These are phyloP conservation scores for Cybosia mesomella DNA, from an alignment of 2,888 invertebrate genomes.

Conservation along the genomic window DNA sequence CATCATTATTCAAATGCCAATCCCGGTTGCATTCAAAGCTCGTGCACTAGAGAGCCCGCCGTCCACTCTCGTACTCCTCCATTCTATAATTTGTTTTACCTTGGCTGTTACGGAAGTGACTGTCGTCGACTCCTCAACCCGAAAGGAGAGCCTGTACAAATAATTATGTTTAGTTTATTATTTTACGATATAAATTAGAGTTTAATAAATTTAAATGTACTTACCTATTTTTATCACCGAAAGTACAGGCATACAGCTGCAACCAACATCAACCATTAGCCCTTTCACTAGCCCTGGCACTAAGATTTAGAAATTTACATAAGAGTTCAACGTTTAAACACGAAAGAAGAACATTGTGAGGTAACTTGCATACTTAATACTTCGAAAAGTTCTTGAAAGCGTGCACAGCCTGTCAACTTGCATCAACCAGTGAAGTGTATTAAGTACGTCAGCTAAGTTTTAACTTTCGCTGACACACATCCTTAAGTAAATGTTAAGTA, in stretches of 20 bases:
- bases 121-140: no score
- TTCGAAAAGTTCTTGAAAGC: conserved; percentile 19
- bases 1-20: no score
- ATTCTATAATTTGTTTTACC: no score
- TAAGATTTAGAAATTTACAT: neutral
- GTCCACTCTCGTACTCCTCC: no score
- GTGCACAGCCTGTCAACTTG: conserved; percentile 14
- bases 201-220: neutral
- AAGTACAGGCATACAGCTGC: neutral
- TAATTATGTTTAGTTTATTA: no score
- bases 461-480: neutral
- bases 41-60: no score
- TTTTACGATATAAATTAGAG: no score
- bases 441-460: neutral
- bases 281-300: neutral
- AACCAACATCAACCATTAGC: neutral
- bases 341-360: neutral
- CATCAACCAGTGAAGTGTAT: neutral
- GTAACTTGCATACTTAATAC: conserved; percentile 5
- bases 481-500: neutral
- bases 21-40: no score
- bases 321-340: neutral
- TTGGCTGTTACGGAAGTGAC: no score
- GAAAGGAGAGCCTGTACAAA: no score
- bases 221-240: neutral